Evolutionary conservation across 2,797 vertebrate genomes (phyloP).

Genomic region (Chelon labrosus): DNA sequence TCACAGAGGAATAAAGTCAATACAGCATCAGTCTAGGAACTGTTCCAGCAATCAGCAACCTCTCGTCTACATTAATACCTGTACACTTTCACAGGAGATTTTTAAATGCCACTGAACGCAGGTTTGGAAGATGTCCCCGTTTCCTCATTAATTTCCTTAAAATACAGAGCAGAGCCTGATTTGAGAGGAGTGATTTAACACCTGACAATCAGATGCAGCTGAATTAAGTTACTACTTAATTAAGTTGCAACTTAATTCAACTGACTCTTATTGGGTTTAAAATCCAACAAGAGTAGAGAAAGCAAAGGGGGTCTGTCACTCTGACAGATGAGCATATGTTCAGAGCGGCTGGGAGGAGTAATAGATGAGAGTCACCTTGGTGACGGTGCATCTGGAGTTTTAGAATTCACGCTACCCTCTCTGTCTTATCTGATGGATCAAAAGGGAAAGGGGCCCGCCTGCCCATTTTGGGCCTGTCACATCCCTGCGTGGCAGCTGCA

Average conservation of each 20-base stretch:
- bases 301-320: slow-evolving; percentile 44
- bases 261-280: slow-evolving; percentile 39
- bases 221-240: slow-evolving; percentile 51
- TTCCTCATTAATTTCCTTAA: slow-evolving; percentile 16
- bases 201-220: slow-evolving; percentile 33
- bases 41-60: not conserved
- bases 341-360: slow-evolving; percentile 48
- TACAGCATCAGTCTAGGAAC: not conserved
- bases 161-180: not conserved
- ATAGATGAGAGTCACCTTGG: slow-evolving; percentile 78
- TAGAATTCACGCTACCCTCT: slow-evolving; percentile 65
- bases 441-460: slow-evolving; percentile 69
- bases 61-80: not conserved
- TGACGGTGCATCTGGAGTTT: slow-evolving; percentile 74
- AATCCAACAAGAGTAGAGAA: slow-evolving; percentile 47
- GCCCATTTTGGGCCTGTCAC: slow-evolving; percentile 71
- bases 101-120: not conserved
- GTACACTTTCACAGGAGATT: no score
- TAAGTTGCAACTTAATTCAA: slow-evolving; percentile 44
- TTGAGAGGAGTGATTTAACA: slow-evolving; percentile 18
- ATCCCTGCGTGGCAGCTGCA: slow-evolving; percentile 63
- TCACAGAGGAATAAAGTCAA: slow-evolving; percentile 20
- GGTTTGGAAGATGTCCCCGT: slow-evolving; percentile 10
- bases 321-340: slow-evolving; percentile 66
- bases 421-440: slow-evolving; percentile 79